Evolutionary conservation across 2,888 invertebrate genomes (phyloP).

Genomic region (Eubasilissa splendida): DNA sequence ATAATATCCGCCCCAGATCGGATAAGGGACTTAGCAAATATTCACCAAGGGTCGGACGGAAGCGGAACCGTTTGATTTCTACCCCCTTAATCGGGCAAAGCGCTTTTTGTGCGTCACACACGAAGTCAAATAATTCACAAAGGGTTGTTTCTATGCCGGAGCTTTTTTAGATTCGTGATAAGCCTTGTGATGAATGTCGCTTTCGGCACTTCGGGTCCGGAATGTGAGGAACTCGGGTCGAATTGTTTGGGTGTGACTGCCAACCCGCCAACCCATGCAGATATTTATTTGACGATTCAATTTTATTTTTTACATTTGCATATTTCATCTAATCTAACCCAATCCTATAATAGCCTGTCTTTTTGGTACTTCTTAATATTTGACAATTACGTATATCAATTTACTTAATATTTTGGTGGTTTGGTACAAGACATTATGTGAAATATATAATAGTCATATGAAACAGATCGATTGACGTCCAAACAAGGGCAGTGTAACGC

Average conservation of each 20-base stretch:
- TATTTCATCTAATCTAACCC: too few relatives aligned
- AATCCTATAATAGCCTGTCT: too few relatives aligned
- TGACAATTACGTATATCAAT: too few relatives aligned
- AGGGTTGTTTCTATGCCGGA: conserved; percentile 49
- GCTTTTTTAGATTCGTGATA: conserved; percentile 52
- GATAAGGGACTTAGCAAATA: conserved; percentile 57
- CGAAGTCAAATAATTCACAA: conserved; percentile 55
- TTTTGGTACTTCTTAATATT: too few relatives aligned
- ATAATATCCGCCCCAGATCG: conserved; percentile 55
- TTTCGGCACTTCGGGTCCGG: conserved; percentile 27
- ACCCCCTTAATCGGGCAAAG: conserved; percentile 54
- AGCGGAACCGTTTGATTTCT: conserved; percentile 56
- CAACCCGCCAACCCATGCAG: not conserved
- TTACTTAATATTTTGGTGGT: too few relatives aligned
- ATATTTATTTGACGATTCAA: conserved; percentile 3
- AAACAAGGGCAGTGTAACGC: too few relatives aligned
- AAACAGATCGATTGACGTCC: too few relatives aligned
- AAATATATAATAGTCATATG: too few relatives aligned
- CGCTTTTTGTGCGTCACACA: conserved; percentile 11
- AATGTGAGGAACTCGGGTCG: conserved; percentile 15
- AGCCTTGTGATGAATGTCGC: conserved; percentile 45
- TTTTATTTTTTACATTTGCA: not conserved
- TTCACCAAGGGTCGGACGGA: conserved; percentile 46
- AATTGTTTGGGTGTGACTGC: not conserved
- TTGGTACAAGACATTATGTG: too few relatives aligned